Evolutionary conservation across 2,797 vertebrate species (phyloP), one percentile per base, ranked within the genome.

Genomic region (Lacerta bilineata): DNA sequence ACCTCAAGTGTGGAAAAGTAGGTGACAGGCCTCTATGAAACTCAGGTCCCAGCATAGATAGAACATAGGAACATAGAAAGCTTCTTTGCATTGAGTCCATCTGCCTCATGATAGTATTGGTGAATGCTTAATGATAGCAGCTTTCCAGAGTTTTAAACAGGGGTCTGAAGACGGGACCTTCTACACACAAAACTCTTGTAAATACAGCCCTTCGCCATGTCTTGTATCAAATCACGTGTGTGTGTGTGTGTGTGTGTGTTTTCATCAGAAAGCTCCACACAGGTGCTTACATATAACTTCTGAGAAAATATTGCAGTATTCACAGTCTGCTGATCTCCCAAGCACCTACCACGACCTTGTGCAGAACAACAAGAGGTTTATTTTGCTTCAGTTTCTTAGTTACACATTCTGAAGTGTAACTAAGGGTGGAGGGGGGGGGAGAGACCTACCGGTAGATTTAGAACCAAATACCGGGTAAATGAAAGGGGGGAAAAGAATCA

Each of bases 341-440:
- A 87, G 77, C 23, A 80, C n/a, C 66, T 72, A 18, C 66, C 46
- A 41, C 41, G 46, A 55, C 18, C 33, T 39, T 59, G 68, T 1
- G 11, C 17, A 80, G 25, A 72, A 80, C 33, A 59, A 72, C 46
- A 80, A 80, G 77, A 71, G 85, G 85, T 87, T 86, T 80, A 80
- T 86, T 87, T 80, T 80, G 66, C 25, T 72, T 5, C 33, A 41
- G 66, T 39, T 29, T 72, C 66, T 80, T 87, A 87, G 78, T 80
- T 87, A 80, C 77, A 64, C 36, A 64, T 84, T 84, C 43, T 86
- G 27, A 86, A 86, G 61, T 78, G 5, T 66, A 77, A 43, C 17
- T 9, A 25, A 17, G 20, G 61, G 17, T 5, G 5, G 59, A 5
- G 59, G 79, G 20, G 10, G 61, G 17, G 1, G 5, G n/a, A 69